A percentile compares a stretch with the other conserved stretches of the same genome.
phyloP scores from a whole-genome alignment of 2,888 invertebrate species.

The Digitonthophagus gazella region DNA sequence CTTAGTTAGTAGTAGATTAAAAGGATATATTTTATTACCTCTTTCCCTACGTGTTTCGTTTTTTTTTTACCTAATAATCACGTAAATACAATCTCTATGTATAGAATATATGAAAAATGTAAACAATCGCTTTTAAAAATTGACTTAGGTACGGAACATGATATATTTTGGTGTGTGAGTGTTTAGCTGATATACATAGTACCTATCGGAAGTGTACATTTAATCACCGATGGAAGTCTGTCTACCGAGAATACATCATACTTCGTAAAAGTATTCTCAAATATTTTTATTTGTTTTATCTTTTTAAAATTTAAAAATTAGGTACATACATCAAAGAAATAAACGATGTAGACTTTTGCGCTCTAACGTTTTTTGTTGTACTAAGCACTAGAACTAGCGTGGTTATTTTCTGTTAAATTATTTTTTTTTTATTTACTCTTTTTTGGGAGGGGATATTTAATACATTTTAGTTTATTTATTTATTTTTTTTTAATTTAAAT shows the following conservation, averaged over 20 bases:
- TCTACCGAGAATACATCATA: neutral
- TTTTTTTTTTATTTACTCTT: neutral
- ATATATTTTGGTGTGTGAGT: constrained; percentile 21
- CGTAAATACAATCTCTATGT: constrained; percentile 18
- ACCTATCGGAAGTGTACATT: constrained; percentile 6
- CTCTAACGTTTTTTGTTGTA: neutral
- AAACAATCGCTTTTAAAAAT: constrained; percentile 28
- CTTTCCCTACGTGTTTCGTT: neutral
- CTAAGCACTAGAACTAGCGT: constrained; percentile 13
- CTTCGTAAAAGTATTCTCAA: neutral
- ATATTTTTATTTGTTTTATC: neutral
- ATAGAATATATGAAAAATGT: constrained; percentile 29
- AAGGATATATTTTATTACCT: constrained; percentile 1
- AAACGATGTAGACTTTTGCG: constrained; percentile 7
- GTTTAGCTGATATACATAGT: constrained; percentile 22
- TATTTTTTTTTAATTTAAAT: constrained; percentile 5
- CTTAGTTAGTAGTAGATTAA: neutral
- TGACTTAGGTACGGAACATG: constrained; percentile 29
- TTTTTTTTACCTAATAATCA: constrained; percentile 18
- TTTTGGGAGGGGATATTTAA: constrained; percentile 7
- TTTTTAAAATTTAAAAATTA: no score
- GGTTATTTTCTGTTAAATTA: constrained; percentile 3
- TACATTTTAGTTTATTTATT: neutral
- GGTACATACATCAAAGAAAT: constrained; percentile 4
- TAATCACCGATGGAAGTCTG: neutral